Conservation (phyloP, 2,113 vertebrate species). For the Irena cyanogastra region DNA sequence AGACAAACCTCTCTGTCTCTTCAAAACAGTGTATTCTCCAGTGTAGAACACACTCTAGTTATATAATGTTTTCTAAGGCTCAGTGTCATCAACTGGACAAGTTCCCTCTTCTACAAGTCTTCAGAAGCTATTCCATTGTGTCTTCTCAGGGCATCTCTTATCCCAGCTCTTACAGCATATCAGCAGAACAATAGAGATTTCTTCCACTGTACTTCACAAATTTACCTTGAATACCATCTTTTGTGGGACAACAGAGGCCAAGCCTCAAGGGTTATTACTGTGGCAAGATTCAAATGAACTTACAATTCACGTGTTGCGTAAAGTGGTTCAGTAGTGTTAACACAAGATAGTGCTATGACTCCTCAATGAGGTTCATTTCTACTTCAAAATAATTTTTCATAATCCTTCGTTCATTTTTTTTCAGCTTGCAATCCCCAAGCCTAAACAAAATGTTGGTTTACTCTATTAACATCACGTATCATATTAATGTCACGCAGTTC, state of each 20-base stretch:
- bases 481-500: neutral
- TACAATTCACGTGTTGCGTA: neutral
- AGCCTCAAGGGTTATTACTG: neutral
- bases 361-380: neutral
- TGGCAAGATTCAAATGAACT: neutral
- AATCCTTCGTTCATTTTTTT: neutral
- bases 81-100: rapidly evolving
- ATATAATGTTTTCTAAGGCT: neutral
- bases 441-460: neutral
- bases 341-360: neutral
- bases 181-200: neutral
- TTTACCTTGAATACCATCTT: neutral
- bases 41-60: neutral
- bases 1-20: neutral
- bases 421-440: neutral
- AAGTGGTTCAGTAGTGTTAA: neutral
- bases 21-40: neutral
- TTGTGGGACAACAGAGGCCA: neutral
- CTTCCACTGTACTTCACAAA: neutral
- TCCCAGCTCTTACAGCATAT: neutral
- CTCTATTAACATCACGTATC: neutral
- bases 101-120: neutral
- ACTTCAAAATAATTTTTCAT: neutral
- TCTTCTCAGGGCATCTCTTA: neutral
- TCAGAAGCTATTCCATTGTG: neutral